Base-by-base conservation (phyloP, 2,888 invertebrate genomes). In the Matsumyia berberina region DNA sequence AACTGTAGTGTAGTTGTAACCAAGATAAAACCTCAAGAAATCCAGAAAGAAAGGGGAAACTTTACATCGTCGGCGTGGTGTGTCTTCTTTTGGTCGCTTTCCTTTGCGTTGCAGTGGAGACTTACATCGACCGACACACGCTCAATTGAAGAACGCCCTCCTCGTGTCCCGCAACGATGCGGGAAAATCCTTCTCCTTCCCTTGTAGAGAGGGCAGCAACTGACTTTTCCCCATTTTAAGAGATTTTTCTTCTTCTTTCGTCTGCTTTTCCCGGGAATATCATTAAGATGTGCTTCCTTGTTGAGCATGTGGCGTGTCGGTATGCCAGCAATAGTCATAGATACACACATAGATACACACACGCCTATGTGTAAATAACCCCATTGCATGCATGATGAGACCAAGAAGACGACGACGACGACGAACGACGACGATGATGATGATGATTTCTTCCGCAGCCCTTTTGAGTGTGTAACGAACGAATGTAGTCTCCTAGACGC, bases 401-500 rank as follows among this genome's bases (percentile, higher is more conserved):
- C 70, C 64, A 12, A 29, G 51, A 29, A n/a, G 58, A 19, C 15
- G 39, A 60, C 31, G 39, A 42, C 9, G 4, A 24, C 24, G 24
- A 24, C 1, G 24, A n/a, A 24, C 24, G 17, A 35, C 15, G 33
- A 69, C 17, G 29, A 51, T 29, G 53, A 60, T 19, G 58, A 67
- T 39, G 19, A 67, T 60, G 74, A 85, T 85, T 85, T 85, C 80
- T 80, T 85, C 70, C 70, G 85, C 74, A 85, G 85, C 85, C 85
- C 85, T 85, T 85, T 76, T 66, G 53, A 82, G 77, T 72, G 58
- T 74, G 78, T 29, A 64, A 69, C 62, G 51, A 64, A 69, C 55
- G 51, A 73, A 64, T 72, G 66, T 60, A 64, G 72, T 35, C 19
- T 78, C 78, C 78, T 78, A 78, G 78, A 62, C 74, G 39, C 55